These are phyloP conservation scores for Artibeus jamaicensis DNA, from an alignment of 2,797 vertebrate species.

Conservation along the genomic window DNA sequence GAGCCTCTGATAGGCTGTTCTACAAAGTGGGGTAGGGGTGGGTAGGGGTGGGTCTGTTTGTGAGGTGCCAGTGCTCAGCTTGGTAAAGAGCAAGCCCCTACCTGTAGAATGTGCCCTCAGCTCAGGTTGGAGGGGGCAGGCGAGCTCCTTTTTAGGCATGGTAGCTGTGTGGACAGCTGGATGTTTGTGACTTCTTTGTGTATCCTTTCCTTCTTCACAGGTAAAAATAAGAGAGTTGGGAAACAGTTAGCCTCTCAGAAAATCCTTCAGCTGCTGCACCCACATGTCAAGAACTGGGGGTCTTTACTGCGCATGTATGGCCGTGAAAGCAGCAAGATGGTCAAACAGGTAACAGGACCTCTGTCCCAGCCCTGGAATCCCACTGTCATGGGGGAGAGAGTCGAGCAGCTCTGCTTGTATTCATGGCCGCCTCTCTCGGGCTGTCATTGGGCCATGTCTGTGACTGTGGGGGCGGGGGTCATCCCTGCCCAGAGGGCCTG, in stretches of 20 bases:
- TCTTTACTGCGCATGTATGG: slow-evolving; percentile 99
- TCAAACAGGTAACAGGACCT: slow-evolving; percentile 92
- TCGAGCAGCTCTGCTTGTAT: not conserved
- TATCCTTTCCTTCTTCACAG: slow-evolving; percentile 77
- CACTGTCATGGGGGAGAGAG: not conserved
- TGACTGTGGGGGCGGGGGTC: not conserved
- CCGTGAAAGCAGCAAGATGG: slow-evolving; percentile 97
- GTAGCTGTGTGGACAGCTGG: not conserved
- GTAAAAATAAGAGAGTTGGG: slow-evolving; percentile 98
- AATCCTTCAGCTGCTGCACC: slow-evolving; percentile 98
- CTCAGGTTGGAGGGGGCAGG: not conserved
- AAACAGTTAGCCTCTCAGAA: slow-evolving; percentile 99
- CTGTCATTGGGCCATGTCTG: not conserved
- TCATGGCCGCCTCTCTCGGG: not conserved
- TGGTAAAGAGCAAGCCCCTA: not conserved
- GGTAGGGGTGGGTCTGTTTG: not conserved
- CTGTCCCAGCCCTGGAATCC: not conserved
- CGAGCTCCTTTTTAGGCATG: not conserved
- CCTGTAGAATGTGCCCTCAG: not conserved
- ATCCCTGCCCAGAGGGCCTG: not conserved
- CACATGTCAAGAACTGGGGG: slow-evolving; percentile 99
- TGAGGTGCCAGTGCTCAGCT: not conserved
- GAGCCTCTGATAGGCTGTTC: not conserved
- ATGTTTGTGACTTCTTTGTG: not conserved
- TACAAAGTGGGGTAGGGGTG: too few relatives aligned